These are phyloP conservation scores for Aleiodes sp. DNA, from an alignment of 1,140 invertebrate species.

Conservation along the genomic window DNA sequence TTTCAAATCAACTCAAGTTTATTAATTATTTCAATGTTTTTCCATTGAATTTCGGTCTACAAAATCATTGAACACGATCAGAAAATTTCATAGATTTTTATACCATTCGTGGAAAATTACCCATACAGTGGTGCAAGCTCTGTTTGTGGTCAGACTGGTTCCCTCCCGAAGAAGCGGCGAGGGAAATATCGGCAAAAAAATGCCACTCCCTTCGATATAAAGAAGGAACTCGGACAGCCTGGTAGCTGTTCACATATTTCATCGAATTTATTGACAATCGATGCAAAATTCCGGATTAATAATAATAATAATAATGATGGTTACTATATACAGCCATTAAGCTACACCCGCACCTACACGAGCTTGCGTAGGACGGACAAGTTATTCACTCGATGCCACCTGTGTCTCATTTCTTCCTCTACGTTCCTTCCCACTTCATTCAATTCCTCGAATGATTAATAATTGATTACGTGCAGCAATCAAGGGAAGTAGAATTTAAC, in stretches of 20 bases:
- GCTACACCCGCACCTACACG: background rate
- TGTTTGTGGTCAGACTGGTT: background rate
- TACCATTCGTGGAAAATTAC: background rate
- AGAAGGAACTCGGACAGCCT: background rate
- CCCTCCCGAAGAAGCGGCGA: background rate
- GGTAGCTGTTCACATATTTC: constrained; percentile 7
- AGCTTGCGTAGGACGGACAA: background rate
- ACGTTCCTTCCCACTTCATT: background rate
- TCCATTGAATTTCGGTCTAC: no score
- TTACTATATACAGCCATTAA: background rate
- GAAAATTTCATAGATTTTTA: background rate
- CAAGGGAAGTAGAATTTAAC: no score
- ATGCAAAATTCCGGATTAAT: constrained; percentile 1
- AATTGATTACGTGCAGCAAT: no score
- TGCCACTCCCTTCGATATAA: no score
- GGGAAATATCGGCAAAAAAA: no score
- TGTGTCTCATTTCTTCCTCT: background rate
- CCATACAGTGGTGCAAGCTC: background rate
- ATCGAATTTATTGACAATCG: constrained; percentile 6
- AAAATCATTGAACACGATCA: no score
- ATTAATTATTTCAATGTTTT: no score
- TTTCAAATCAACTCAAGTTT: no score
- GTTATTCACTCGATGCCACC: background rate
- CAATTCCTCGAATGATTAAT: no score
- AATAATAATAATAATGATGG: background rate